Percentiles rank a stretch among this genome's conserved stretches.
phyloP scores from a whole-genome alignment of 2,888 invertebrate genomes.

The Watsonalla binaria region DNA sequence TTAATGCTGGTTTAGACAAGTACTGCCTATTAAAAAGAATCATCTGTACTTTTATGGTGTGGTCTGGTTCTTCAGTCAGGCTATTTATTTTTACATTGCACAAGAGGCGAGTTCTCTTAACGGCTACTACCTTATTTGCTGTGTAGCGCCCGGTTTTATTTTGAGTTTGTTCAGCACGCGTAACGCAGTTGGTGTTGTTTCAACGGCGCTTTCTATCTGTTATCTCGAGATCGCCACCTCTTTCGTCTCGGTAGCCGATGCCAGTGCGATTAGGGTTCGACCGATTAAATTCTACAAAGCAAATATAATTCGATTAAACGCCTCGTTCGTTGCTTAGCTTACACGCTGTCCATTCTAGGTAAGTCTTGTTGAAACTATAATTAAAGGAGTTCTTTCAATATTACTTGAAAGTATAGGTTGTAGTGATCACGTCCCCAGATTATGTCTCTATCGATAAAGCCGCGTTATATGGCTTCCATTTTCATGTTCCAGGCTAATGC shows the following conservation, averaged over 20 bases:
- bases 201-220: conserved; percentile 67
- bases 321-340: conserved; percentile 33
- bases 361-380: conserved; percentile 28
- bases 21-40: neutral
- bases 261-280: conserved; percentile 44
- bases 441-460: conserved; percentile 32
- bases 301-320: conserved; percentile 51
- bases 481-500: conserved; percentile 42
- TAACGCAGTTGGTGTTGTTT: conserved; percentile 66
- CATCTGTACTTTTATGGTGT: conserved; percentile 1
- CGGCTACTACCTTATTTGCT: conserved; percentile 32
- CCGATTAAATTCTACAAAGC: conserved; percentile 52
- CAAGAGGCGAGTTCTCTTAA: conserved; percentile 22
- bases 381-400: conserved; percentile 16
- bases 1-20: neutral
- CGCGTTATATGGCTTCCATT: conserved; percentile 41
- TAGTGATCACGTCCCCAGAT: conserved; percentile 18
- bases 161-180: conserved; percentile 57
- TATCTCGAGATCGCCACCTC: conserved; percentile 59
- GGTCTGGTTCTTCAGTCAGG: conserved; percentile 1
- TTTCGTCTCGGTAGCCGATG: conserved; percentile 58
- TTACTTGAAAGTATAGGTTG: conserved; percentile 16
- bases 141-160: conserved; percentile 31
- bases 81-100: conserved; percentile 13
- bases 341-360: conserved; percentile 37